These are phyloP conservation scores for Zosterops lateralis DNA, from an alignment of 2,113 vertebrate genomes.

Conservation along the genomic window DNA sequence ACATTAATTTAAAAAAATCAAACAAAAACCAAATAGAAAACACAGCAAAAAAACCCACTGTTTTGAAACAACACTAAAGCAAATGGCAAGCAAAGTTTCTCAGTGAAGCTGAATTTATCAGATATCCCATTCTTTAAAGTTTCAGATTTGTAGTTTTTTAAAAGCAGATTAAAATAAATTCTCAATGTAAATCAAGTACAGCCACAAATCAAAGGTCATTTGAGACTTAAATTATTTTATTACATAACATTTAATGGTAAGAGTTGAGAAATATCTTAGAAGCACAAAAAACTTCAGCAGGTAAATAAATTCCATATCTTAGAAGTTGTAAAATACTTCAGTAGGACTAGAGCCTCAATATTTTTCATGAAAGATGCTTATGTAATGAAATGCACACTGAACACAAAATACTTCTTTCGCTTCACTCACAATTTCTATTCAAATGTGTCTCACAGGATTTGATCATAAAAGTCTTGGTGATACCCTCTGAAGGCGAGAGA, in stretches of 20 bases:
- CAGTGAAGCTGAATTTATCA: background rate
- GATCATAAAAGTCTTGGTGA: background rate
- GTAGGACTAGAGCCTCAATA: background rate
- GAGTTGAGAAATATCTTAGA: background rate
- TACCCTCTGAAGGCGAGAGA: background rate
- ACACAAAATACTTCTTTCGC: background rate
- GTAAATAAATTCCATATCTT: background rate
- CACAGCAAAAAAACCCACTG: rapidly evolving
- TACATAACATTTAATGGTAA: background rate
- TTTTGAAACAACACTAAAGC: background rate
- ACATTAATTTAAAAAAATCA: rapidly evolving
- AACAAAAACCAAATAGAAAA: background rate
- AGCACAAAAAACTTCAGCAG: background rate
- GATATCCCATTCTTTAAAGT: background rate
- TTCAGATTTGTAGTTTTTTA: background rate
- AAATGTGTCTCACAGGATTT: background rate
- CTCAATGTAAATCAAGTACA: background rate
- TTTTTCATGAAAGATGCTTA: background rate
- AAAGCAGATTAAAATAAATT: background rate
- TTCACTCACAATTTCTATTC: background rate
- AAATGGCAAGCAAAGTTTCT: background rate
- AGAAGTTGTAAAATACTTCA: background rate
- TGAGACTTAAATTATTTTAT: background rate
- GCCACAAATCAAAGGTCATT: background rate
- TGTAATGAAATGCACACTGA: background rate